These are phyloP conservation scores for Coptotermes formosanus DNA, from an alignment of 1,140 invertebrate species.

Conservation along the genomic window DNA sequence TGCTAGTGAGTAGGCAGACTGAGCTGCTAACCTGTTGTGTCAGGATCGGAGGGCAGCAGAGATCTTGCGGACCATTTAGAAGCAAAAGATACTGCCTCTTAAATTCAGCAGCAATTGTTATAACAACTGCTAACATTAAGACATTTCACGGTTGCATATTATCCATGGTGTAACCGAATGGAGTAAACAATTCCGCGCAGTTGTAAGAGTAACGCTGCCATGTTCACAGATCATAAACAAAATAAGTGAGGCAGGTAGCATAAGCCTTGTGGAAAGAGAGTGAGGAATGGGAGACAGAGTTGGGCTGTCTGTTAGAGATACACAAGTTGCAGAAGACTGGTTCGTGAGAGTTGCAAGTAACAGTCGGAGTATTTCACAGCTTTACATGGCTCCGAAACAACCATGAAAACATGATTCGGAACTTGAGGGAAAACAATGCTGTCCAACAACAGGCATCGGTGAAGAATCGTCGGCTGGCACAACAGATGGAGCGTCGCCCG, in stretches of 20 bases:
- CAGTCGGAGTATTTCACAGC: slow-evolving; percentile 25
- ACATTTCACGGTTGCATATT: no score
- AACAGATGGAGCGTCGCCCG: slow-evolving; percentile 55
- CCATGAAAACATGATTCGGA: slow-evolving; percentile 14
- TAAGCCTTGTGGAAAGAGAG: background rate
- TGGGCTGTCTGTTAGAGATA: background rate
- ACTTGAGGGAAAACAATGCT: slow-evolving; percentile 29
- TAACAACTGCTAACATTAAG: no score
- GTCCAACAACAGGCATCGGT: slow-evolving; percentile 42
- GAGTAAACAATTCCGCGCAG: no score
- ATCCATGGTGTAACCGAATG: no score
- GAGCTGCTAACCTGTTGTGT: no score
- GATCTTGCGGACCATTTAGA: no score
- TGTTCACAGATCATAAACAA: no score
- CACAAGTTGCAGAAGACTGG: slow-evolving; percentile 9
- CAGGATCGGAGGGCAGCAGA: no score
- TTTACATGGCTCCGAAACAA: slow-evolving; percentile 31
- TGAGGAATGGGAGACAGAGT: background rate
- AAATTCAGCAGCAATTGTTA: no score
- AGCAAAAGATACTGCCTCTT: no score
- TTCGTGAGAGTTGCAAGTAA: background rate
- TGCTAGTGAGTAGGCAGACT: no score
- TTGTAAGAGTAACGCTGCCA: no score
- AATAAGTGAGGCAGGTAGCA: background rate
- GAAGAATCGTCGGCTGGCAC: slow-evolving; percentile 51